Conservation (phyloP, 2,888 invertebrate species). For the Sarcophaga carnaria region DNA sequence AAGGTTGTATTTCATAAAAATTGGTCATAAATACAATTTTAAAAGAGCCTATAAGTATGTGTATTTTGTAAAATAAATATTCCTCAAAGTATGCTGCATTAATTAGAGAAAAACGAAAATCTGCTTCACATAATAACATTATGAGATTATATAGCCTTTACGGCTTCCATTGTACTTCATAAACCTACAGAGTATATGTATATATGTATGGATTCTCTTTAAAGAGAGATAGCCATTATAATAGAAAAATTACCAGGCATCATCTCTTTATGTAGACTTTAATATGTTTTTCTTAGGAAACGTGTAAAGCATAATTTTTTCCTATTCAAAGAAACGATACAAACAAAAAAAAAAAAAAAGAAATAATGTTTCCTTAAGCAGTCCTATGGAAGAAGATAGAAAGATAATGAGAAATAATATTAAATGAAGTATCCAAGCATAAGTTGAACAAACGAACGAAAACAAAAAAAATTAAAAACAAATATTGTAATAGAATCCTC, state of each 20-base stretch:
- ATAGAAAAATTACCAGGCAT: no score
- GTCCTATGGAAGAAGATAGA: background rate
- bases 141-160: background rate
- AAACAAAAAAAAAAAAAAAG: background rate
- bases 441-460: background rate
- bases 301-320: conserved; percentile 36
- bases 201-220: no score
- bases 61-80: background rate
- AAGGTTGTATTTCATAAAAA: no score
- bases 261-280: background rate
- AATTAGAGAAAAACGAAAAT: background rate
- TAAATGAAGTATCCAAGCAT: no score
- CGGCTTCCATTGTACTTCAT: background rate
- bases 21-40: background rate
- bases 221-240: no score
- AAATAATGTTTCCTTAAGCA: background rate
- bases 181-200: no score
- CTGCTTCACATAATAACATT: background rate
- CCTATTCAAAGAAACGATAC: background rate
- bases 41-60: background rate
- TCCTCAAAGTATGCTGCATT: background rate
- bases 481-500: conserved; percentile 27
- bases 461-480: conserved; percentile 30
- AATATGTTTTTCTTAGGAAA: conserved; percentile 14
- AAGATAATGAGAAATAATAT: conserved; percentile 10